A percentile compares a stretch with the other conserved stretches of the same genome.
Evolutionary conservation across 2,113 vertebrate genomes (phyloP).

Genomic region (Chionomys nivalis): DNA sequence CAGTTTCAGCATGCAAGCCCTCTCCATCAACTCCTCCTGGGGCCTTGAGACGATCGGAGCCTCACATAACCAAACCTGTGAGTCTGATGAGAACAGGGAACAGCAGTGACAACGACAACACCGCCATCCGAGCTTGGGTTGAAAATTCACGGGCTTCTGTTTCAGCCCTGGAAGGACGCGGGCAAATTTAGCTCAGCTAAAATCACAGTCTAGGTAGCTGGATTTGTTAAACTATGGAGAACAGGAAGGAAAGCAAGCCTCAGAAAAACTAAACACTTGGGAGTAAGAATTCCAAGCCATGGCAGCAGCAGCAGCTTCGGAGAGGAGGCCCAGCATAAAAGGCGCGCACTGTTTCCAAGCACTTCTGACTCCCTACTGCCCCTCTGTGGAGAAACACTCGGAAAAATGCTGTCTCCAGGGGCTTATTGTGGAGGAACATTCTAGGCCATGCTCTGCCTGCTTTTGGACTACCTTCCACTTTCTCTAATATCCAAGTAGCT

Average conservation of each 20-base stretch:
- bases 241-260: constrained; percentile 32
- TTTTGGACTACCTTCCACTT: neutral
- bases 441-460: neutral
- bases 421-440: neutral
- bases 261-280: neutral
- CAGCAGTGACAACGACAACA: neutral
- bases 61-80: neutral
- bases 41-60: neutral
- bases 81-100: neutral
- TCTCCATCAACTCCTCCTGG: constrained; percentile 12
- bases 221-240: constrained; percentile 25
- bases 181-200: constrained; percentile 16
- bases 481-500: neutral
- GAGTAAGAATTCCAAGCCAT: neutral
- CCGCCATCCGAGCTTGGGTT: neutral
- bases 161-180: neutral
- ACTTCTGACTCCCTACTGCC: constrained; percentile 69
- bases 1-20: neutral
- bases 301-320: neutral
- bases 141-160: neutral
- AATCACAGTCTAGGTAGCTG: neutral
- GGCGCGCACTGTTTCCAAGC: neutral
- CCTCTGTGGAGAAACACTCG: constrained; percentile 68
- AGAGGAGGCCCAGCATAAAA: neutral
- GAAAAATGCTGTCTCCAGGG: neutral